phyloP scores from a whole-genome alignment of 2,888 invertebrate species.

The Parnassius glacialis region DNA sequence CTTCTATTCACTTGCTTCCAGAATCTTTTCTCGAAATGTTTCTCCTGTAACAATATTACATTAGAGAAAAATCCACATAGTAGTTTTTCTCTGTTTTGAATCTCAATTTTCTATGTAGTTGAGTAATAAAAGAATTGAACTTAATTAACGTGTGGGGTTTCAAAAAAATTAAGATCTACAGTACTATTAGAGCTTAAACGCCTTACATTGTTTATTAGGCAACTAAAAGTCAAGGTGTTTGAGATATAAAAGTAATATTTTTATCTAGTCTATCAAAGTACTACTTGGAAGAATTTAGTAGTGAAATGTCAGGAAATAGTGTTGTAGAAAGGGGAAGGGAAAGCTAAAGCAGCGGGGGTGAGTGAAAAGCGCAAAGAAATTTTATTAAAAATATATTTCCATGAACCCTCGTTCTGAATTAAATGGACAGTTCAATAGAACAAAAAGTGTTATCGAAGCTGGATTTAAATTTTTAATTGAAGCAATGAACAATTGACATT shows the following conservation, averaged over 20 bases:
- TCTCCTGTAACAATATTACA: conserved; percentile 82
- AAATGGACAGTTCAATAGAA: conserved; percentile 72
- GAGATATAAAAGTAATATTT: too few relatives aligned
- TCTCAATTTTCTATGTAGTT: too few relatives aligned
- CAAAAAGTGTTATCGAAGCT: conserved; percentile 58
- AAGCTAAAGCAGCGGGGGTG: conserved; percentile 58
- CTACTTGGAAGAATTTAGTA: conserved; percentile 11
- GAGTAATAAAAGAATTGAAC: too few relatives aligned
- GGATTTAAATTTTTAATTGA: conserved; percentile 63
- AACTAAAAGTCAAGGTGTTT: too few relatives aligned
- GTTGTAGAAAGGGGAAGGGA: conserved; percentile 38
- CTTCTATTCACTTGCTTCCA: conserved; percentile 90
- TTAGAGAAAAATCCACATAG: conserved; percentile 33
- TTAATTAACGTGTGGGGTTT: too few relatives aligned
- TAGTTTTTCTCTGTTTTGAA: too few relatives aligned
- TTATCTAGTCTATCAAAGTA: background rate
- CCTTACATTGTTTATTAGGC: too few relatives aligned
- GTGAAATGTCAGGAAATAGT: conserved; percentile 8
- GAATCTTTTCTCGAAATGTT: conserved; percentile 87
- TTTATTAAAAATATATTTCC: conserved; percentile 75
- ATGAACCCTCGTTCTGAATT: conserved; percentile 66
- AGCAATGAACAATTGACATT: conserved; percentile 54
- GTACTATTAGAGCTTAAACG: too few relatives aligned
- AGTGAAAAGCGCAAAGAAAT: conserved; percentile 75
- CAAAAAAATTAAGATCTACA: too few relatives aligned